These are phyloP conservation scores for Passerina amoena DNA, from an alignment of 2,113 vertebrate species.

Conservation along the genomic window DNA sequence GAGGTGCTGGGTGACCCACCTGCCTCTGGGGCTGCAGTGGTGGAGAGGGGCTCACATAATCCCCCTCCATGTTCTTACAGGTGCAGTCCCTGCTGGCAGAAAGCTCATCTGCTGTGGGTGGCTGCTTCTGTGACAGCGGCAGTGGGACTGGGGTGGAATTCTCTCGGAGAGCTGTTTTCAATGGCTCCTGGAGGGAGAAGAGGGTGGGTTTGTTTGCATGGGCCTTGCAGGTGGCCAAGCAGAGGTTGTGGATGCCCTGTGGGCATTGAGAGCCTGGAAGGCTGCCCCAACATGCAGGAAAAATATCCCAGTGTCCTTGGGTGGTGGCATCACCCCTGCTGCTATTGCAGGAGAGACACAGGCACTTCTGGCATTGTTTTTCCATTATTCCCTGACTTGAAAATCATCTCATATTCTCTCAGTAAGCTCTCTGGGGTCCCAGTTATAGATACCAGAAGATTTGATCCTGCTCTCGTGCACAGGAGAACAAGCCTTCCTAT, in stretches of 20 bases:
- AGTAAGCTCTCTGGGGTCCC: not conserved
- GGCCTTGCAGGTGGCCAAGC: not conserved
- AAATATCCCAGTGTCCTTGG: not conserved
- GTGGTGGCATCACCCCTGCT: not conserved
- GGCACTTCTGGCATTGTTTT: not conserved
- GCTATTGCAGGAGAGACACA: not conserved
- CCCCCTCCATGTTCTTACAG: not conserved
- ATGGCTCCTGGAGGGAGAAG: not conserved
- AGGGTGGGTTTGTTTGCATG: not conserved
- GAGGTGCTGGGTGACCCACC: not conserved
- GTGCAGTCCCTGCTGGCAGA: not conserved
- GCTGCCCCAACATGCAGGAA: rapidly evolving
- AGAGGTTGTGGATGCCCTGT: not conserved
- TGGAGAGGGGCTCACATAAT: not conserved
- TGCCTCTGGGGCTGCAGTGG: not conserved
- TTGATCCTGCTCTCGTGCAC: not conserved
- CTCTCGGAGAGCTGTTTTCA: not conserved
- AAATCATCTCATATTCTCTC: not conserved
- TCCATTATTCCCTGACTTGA: not conserved
- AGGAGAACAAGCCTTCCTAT: conserved; percentile 28
- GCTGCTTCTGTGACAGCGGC: not conserved
- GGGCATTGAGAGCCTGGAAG: not conserved
- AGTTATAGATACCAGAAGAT: conserved; percentile 7
- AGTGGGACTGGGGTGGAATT: not conserved
- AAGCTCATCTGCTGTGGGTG: not conserved